These are phyloP conservation scores for Lycia hirtaria DNA, from an alignment of 2,888 invertebrate species.

Conservation along the genomic window DNA sequence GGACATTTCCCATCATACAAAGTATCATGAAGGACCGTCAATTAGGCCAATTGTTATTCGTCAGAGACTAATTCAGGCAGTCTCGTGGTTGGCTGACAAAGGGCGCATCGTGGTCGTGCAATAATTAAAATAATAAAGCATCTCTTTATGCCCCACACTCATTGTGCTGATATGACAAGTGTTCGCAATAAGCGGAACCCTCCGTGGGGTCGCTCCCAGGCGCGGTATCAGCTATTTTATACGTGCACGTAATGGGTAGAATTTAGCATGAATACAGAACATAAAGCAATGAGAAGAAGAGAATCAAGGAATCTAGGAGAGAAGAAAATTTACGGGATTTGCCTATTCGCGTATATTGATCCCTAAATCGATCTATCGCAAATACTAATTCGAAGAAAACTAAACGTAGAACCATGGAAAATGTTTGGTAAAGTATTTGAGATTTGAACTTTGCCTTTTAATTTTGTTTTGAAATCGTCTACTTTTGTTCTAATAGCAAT, in stretches of 20 bases:
- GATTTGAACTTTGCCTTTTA: too few relatives aligned
- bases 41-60: constrained; percentile 68
- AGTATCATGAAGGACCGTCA: constrained; percentile 62
- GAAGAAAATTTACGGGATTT: neutral
- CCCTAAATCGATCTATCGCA: too few relatives aligned
- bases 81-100: constrained; percentile 69
- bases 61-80: constrained; percentile 64
- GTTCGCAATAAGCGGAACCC: constrained; percentile 79
- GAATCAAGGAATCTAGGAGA: too few relatives aligned
- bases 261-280: constrained; percentile 23
- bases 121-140: constrained; percentile 86
- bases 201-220: constrained; percentile 50
- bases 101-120: constrained; percentile 75
- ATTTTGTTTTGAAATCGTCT: too few relatives aligned
- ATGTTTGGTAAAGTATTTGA: too few relatives aligned
- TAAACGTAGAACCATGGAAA: too few relatives aligned
- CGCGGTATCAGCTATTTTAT: constrained; percentile 35
- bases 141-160: constrained; percentile 58
- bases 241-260: constrained; percentile 33
- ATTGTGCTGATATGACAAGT: constrained; percentile 83
- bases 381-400: too few relatives aligned
- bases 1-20: constrained; percentile 21
- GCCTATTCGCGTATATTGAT: neutral
- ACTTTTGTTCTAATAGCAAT: neutral
- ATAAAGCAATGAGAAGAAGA: constrained; percentile 13